Percentiles rank a stretch among this genome's conserved stretches.
These are phyloP conservation scores for Takifugu bimaculatus DNA, from an alignment of 2,113 vertebrate species.

Conservation along the genomic window DNA sequence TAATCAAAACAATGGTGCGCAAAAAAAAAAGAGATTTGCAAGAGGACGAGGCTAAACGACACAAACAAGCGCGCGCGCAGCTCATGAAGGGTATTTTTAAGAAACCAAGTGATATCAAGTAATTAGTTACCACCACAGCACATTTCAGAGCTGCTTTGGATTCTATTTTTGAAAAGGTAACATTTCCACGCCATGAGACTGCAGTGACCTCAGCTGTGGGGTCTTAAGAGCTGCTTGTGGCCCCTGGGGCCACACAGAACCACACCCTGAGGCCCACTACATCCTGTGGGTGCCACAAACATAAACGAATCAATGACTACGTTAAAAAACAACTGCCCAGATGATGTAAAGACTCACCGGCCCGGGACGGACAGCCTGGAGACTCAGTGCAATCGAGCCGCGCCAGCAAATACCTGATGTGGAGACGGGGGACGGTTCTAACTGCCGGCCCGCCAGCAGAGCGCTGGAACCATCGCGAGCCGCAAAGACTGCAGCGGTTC, in stretches of 20 bases:
- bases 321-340: neutral
- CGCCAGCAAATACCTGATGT: neutral
- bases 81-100: no score
- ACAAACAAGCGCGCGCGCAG: no score
- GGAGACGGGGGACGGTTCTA: no score
- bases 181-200: no score
- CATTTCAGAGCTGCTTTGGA: no score
- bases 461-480: neutral
- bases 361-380: constrained; percentile 20
- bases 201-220: no score
- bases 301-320: neutral
- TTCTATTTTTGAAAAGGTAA: no score
- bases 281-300: constrained; percentile 35
- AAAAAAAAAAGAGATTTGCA: constrained; percentile 9
- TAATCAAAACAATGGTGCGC: no score
- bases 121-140: no score
- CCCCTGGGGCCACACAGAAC: constrained; percentile 26
- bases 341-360: constrained; percentile 60
- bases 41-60: neutral
- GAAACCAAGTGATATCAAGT: no score
- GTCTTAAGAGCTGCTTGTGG: constrained; percentile 8
- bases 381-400: constrained; percentile 6
- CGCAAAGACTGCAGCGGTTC: neutral
- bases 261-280: constrained; percentile 65
- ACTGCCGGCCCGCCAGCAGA: no score